phyloP scores from a whole-genome alignment of 2,113 vertebrate genomes.

The Cinclus cinclus region DNA sequence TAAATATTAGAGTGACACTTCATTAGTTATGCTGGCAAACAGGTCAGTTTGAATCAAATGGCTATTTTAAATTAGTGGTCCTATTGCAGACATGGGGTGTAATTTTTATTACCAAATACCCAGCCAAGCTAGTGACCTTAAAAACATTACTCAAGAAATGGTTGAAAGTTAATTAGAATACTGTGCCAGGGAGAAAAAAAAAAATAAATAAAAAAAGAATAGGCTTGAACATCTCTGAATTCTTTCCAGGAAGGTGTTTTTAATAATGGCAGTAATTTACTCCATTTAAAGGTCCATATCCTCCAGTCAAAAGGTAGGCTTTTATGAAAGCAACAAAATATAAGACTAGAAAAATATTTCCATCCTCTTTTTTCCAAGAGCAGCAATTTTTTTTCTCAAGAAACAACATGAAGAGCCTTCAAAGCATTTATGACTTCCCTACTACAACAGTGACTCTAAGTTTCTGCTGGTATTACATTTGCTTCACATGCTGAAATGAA shows the following conservation, averaged over 20 bases:
- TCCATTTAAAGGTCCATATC: conserved; percentile 37
- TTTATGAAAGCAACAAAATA: conserved; percentile 23
- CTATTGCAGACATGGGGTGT: conserved; percentile 39
- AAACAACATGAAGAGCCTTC: background rate
- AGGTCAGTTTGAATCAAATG: conserved; percentile 53
- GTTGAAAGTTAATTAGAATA: conserved; percentile 53
- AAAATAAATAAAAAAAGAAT: background rate
- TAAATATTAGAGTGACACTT: conserved; percentile 57
- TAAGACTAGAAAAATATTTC: background rate
- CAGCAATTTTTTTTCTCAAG: background rate
- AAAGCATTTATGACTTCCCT: background rate
- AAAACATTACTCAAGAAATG: conserved; percentile 51
- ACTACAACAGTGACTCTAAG: background rate
- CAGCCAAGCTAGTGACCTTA: conserved; percentile 57
- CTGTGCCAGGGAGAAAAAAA: background rate
- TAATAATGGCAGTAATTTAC: conserved; percentile 54
- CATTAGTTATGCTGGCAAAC: conserved; percentile 53
- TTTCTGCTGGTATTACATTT: background rate
- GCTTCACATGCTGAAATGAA: background rate
- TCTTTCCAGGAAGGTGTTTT: conserved; percentile 61
- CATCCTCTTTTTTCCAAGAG: background rate
- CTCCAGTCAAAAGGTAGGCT: conserved; percentile 15
- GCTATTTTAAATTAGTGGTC: conserved; percentile 63
- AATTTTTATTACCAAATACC: conserved; percentile 59
- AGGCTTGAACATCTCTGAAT: conserved; percentile 40